Evolutionary conservation across 1,140 invertebrate genomes (phyloP).

Genomic region (Cyclargus thomasi): DNA sequence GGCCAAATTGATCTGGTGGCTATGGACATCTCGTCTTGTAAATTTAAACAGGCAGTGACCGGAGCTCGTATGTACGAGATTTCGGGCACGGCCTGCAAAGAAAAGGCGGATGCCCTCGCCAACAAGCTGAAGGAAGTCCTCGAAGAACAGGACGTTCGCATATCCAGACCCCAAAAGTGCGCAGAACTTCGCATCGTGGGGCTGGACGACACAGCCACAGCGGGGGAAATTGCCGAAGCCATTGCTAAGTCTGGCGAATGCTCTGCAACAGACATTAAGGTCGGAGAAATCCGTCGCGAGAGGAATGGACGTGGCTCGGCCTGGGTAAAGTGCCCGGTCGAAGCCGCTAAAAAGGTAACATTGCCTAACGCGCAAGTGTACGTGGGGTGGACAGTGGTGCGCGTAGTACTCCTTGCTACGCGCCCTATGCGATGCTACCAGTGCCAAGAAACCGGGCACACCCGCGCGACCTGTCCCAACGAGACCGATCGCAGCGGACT

Average conservation of each 20-base stretch:
- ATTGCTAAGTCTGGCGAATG: slow-evolving; percentile 3
- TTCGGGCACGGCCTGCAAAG: neutral
- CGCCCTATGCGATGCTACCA: slow-evolving; percentile 19
- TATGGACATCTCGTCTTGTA: slow-evolving; percentile 5
- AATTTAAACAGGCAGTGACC: neutral
- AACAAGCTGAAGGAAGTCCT: slow-evolving; percentile 8
- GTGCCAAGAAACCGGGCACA: slow-evolving; percentile 17
- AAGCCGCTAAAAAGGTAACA: slow-evolving; percentile 19
- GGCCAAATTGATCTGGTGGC: slow-evolving; percentile 5
- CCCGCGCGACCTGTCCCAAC: neutral
- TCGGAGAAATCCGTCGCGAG: neutral
- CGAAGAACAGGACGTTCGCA: neutral
- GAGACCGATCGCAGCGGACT: slow-evolving; percentile 16
- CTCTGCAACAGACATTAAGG: neutral
- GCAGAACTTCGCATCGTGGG: slow-evolving; percentile 11
- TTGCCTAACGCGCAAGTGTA: neutral
- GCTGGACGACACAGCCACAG: slow-evolving; percentile 20
- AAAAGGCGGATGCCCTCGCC: slow-evolving; percentile 24
- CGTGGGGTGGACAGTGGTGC: neutral
- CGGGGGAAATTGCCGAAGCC: slow-evolving; percentile 8
- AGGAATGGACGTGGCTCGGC: neutral
- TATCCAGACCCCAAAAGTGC: slow-evolving; percentile 17
- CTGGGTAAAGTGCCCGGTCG: slow-evolving; percentile 20
- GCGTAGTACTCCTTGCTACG: neutral
- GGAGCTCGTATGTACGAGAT: slow-evolving; percentile 26